These are phyloP conservation scores for Furcula furcula DNA, from an alignment of 2,888 invertebrate genomes.

Conservation along the genomic window DNA sequence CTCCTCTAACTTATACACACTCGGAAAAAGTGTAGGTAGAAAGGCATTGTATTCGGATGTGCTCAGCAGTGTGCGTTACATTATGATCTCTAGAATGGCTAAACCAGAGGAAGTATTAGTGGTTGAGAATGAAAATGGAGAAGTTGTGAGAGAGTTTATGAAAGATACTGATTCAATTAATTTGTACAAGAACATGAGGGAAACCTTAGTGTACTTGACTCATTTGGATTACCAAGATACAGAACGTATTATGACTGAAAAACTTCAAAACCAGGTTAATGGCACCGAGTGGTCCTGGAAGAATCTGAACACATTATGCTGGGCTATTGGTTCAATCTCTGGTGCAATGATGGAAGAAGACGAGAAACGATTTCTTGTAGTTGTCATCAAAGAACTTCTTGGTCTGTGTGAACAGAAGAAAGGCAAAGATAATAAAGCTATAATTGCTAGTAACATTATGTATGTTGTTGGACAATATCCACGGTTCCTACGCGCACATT, in stretches of 20 bases:
- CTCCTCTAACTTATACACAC: conserved; percentile 60
- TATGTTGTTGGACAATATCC: conserved; percentile 99
- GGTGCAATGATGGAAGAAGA: conserved; percentile 99
- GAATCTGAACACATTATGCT: conserved; percentile 99
- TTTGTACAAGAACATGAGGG: conserved; percentile 99
- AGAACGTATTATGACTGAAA: conserved; percentile 99
- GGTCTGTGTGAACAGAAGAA: conserved; percentile 99
- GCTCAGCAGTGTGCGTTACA: conserved; percentile 93
- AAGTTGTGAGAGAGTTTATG: conserved; percentile 99
- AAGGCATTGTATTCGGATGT: conserved; percentile 90
- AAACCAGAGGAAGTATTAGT: conserved; percentile 99
- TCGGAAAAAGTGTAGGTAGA: conserved; percentile 78
- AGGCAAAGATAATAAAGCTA: conserved; percentile 99
- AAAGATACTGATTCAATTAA: conserved; percentile 99
- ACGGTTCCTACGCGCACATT: conserved; percentile 98
- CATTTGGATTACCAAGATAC: conserved; percentile 99
- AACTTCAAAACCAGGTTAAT: conserved; percentile 98
- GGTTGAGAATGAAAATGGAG: conserved; percentile 99
- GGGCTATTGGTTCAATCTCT: conserved; percentile 99
- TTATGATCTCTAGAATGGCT: conserved; percentile 99
- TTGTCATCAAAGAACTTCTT: conserved; percentile 98
- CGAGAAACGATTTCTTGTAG: conserved; percentile 98
- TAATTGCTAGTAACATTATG: conserved; percentile 99
- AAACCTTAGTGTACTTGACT: conserved; percentile 98
- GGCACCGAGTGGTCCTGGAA: conserved; percentile 99